Conservation (phyloP, 2,888 invertebrate species). For the Nysson spinosus region DNA sequence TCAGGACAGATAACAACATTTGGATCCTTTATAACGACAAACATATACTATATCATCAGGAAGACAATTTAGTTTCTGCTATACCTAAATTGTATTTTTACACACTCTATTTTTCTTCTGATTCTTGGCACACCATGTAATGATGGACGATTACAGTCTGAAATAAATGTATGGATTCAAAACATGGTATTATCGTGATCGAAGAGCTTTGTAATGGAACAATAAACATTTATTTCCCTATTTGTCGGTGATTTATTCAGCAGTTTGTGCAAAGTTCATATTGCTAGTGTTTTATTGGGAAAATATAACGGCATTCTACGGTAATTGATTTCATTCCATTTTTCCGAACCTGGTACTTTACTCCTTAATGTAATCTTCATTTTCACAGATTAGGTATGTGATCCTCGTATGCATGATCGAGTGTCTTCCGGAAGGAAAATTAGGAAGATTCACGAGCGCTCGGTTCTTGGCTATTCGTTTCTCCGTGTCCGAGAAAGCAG, state of each 20-base stretch:
- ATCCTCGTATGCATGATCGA: conserved; percentile 27
- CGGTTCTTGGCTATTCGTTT: conserved; percentile 30
- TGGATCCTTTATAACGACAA: conserved; percentile 26
- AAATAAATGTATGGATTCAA: too few species aligned
- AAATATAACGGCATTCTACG: too few species aligned
- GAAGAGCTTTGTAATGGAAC: too few species aligned
- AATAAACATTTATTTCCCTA: too few species aligned
- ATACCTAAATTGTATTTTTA: conserved; percentile 31
- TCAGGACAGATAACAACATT: conserved; percentile 3
- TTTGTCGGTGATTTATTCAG: too few species aligned
- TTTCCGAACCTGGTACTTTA: too few species aligned
- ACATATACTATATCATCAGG: conserved; percentile 5
- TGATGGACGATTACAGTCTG: too few species aligned
- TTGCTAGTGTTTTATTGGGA: too few species aligned
- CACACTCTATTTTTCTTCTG: conserved; percentile 31
- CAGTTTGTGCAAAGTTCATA: too few species aligned
- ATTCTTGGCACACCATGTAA: conserved; percentile 23
- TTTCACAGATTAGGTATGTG: conserved; percentile 6
- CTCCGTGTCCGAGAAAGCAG: conserved; percentile 24
- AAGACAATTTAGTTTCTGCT: conserved; percentile 32
- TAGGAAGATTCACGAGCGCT: conserved; percentile 51
- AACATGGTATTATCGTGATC: too few species aligned
- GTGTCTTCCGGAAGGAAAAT: conserved; percentile 37
- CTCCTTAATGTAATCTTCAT: conserved; percentile 19
- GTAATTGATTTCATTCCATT: conserved; percentile 14